Percentiles rank a stretch among this genome's conserved stretches.
Evolutionary conservation across 2,113 vertebrate genomes (phyloP).

Genomic region (Catharus minimus): DNA sequence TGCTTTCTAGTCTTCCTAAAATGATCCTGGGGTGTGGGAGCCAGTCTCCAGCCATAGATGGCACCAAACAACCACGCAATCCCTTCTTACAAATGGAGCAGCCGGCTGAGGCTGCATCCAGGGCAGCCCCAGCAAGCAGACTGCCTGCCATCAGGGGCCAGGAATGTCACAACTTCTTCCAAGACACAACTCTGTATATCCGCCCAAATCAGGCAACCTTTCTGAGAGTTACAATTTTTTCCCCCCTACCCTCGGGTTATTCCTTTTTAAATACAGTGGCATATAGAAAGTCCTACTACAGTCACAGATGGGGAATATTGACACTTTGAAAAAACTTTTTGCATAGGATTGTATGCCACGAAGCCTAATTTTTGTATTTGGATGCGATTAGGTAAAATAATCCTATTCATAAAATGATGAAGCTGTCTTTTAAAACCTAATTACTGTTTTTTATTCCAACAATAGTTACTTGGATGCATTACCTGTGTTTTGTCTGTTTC

Average conservation of each 20-base stretch:
- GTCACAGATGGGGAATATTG: neutral
- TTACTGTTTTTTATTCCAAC: neutral
- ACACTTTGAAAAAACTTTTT: neutral
- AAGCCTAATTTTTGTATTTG: neutral
- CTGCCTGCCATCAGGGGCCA: neutral
- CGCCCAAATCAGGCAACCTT: neutral
- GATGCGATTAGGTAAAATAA: neutral
- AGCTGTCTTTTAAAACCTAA: neutral
- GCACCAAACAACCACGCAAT: slow-evolving; percentile 39
- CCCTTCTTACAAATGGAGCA: neutral
- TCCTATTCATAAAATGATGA: neutral
- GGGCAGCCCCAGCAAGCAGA: neutral
- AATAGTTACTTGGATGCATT: neutral
- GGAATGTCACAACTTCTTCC: neutral
- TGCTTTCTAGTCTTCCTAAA: neutral
- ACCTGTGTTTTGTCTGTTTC: neutral
- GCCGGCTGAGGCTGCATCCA: neutral
- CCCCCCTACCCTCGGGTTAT: accelerated
- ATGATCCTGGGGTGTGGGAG: neutral
- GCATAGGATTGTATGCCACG: neutral
- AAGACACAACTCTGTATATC: neutral
- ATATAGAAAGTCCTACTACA: neutral
- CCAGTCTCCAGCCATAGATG: slow-evolving; percentile 36
- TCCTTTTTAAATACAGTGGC: neutral
- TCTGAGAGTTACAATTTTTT: neutral